phyloP scores from a whole-genome alignment of 2,113 vertebrate genomes.

The Halcyon senegalensis region DNA sequence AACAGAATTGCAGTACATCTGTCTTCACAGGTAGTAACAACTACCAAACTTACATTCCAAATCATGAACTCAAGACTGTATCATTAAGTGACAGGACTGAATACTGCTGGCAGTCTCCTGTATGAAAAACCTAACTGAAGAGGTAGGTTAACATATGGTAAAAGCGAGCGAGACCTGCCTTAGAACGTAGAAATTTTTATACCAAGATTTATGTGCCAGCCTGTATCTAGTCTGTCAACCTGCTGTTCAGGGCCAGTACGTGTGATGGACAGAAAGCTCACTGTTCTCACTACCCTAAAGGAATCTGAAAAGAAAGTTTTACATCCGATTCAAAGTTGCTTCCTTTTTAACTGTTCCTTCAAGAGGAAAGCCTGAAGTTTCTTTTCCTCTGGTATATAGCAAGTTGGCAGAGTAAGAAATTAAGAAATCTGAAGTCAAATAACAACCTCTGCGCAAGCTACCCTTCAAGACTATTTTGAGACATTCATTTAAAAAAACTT shows the following conservation, averaged over 20 bases:
- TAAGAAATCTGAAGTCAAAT: neutral
- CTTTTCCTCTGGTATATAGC: neutral
- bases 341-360: neutral
- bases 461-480: neutral
- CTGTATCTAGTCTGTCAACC: neutral
- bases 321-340: neutral
- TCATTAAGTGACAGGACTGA: rapidly evolving
- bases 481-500: neutral
- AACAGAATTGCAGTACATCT: neutral
- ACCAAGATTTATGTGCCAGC: neutral
- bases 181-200: rapidly evolving
- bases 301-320: neutral
- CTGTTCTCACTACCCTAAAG: neutral
- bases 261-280: rapidly evolving
- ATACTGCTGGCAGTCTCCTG: neutral
- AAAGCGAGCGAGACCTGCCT: neutral
- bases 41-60: neutral
- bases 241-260: neutral
- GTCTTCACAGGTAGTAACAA: neutral
- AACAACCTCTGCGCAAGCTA: neutral
- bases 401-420: neutral
- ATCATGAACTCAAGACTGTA: rapidly evolving
- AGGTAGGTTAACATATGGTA: rapidly evolving
- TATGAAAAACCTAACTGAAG: neutral
- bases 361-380: neutral